Evolutionary conservation across 2,888 invertebrate species (phyloP).

Genomic region (Heliconius sara): DNA sequence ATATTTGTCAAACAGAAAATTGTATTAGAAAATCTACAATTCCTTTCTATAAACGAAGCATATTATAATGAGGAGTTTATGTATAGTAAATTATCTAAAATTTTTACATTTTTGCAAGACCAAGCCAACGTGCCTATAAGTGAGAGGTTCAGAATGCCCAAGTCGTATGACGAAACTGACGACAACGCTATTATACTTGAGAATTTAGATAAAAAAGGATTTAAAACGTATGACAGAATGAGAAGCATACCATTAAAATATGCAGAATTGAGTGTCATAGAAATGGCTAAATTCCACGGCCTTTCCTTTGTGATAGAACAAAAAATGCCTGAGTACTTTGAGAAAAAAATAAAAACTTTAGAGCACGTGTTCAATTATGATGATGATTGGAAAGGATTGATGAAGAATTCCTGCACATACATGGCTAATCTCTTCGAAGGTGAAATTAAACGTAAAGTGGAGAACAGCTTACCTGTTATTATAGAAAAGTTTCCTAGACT

Average conservation of each 20-base stretch:
- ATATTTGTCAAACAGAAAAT: conserved; percentile 60
- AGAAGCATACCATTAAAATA: conserved; percentile 51
- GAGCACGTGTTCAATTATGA: conserved; percentile 34
- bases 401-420: conserved; percentile 44
- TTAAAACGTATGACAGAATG: conserved; percentile 50
- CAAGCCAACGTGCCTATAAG: conserved; percentile 42
- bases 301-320: conserved; percentile 54
- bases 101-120: conserved; percentile 51
- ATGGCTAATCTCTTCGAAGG: conserved; percentile 52
- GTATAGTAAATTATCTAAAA: conserved; percentile 54
- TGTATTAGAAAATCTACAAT: conserved; percentile 47
- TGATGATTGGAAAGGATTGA: conserved; percentile 43
- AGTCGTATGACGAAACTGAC: conserved; percentile 38
- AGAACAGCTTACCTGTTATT: conserved; percentile 16
- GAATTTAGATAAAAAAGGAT: conserved; percentile 53
- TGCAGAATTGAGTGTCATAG: conserved; percentile 52
- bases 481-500: conserved; percentile 48
- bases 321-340: conserved; percentile 51
- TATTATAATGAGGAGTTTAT: conserved; percentile 56
- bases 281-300: conserved; percentile 56
- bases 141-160: conserved; percentile 44
- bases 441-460: conserved; percentile 41
- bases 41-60: conserved; percentile 49
- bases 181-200: conserved; percentile 46
- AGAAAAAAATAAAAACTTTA: conserved; percentile 50